Evolutionary conservation across 2,888 invertebrate genomes (phyloP).

Genomic region (Apodemia hepburni): DNA sequence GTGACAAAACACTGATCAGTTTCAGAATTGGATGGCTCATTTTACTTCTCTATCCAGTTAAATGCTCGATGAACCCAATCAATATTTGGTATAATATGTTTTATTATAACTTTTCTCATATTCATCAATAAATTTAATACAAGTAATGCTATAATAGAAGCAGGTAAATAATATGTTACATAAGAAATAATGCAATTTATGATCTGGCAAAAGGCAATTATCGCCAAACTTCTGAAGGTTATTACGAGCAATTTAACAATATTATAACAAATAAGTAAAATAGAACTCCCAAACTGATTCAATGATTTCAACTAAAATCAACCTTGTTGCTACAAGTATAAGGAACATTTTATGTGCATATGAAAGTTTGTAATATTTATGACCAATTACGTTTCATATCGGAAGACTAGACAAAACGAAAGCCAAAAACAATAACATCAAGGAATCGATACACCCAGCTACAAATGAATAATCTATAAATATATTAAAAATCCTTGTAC

Average conservation of each 20-base stretch:
- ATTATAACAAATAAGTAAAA: slow-evolving; percentile 3
- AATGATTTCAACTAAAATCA: slow-evolving; percentile 16
- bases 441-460: slow-evolving; percentile 61
- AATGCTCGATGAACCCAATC: too few species aligned
- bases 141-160: neutral
- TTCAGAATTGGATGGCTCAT: too few species aligned
- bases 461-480: slow-evolving; percentile 79
- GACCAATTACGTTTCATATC: slow-evolving; percentile 65
- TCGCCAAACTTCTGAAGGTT: slow-evolving; percentile 5
- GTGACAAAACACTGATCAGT: too few species aligned
- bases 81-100: too few species aligned
- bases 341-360: slow-evolving; percentile 20
- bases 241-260: slow-evolving; percentile 3
- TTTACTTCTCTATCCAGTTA: too few species aligned
- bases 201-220: slow-evolving; percentile 12
- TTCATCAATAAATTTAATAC: too few species aligned
- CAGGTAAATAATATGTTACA: neutral
- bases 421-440: slow-evolving; percentile 69
- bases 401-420: slow-evolving; percentile 55
- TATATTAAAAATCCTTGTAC: slow-evolving; percentile 67
- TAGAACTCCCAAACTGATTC: neutral
- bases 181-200: slow-evolving; percentile 5
- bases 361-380: slow-evolving; percentile 25
- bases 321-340: slow-evolving; percentile 14
- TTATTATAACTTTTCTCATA: too few species aligned